Base-by-base conservation (phyloP, 2,888 invertebrate genomes). In the Cactoblastis cactorum region DNA sequence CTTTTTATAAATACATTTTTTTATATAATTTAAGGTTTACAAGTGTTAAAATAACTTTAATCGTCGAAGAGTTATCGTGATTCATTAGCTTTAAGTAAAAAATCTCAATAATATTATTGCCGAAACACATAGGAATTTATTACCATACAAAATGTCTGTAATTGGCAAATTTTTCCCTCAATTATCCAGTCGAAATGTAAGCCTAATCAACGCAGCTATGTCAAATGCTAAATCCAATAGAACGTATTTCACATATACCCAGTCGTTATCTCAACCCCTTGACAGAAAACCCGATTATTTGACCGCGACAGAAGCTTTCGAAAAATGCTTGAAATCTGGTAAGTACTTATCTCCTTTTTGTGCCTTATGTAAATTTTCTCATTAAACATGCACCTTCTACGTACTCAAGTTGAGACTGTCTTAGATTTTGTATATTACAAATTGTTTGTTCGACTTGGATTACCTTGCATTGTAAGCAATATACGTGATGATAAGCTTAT, bases 181-280 rank as follows among this genome's bases (percentile, higher is more conserved):
- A 55, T 68, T 80, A 53, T 70, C 80, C n/a, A 71, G 67, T 43
- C 74, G 74, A 53, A 79, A 77, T 74, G 74, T 83, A 52, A 71
- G 79, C 9, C 78, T 74, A 66, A 56, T 87, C 50, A 72, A 76
- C 65, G 75, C 78, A 51, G 78, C 79, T 55, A 61, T 85, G 53
- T 69, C 67, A 53, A 66, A 63, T 65, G 67, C 68, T 12, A 82
- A 81, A 63, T 65, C 74, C 53, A 83, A 90, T 50, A 91, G 92
- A 68, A 92, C 76, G 51, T 96, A 92, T 81, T 95, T 93, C 74
- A 94, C 96, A 0, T 96, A 96, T 71, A 92, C 93, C 17, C 93
- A 93, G 57, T 96, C 96, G 76, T 92, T 96, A 38, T 92, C 96
- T 34, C 95, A 96, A 83, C 95, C 96, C 11, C 83, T 95, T 61